Conservation (phyloP, 2,113 vertebrate species). For the Azemiops feae region DNA sequence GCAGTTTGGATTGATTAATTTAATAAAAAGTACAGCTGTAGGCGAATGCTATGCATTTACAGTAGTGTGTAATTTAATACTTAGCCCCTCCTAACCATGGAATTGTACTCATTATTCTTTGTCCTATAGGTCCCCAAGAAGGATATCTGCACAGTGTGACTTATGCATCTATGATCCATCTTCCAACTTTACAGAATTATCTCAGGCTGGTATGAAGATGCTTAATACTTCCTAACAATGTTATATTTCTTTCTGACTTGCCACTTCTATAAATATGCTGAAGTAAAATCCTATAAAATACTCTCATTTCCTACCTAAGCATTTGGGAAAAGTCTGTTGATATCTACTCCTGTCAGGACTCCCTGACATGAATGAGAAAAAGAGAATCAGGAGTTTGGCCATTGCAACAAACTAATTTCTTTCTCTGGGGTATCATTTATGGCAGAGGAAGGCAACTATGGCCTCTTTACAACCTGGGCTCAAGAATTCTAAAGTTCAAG, state of each 20-base stretch:
- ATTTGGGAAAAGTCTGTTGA: not conserved
- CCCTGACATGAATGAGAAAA: not conserved
- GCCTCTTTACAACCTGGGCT: not conserved
- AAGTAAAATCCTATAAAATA: not conserved
- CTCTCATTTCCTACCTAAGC: not conserved
- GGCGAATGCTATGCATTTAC: not conserved
- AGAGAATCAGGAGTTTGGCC: not conserved
- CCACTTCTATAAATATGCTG: not conserved
- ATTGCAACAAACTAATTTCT: not conserved
- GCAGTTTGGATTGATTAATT: not conserved
- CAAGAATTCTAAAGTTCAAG: not conserved
- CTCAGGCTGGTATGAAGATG: slow-evolving; percentile 82
- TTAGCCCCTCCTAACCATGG: not conserved
- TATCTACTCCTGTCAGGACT: not conserved
- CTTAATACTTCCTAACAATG: not conserved
- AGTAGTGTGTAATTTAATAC: not conserved
- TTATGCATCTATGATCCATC: slow-evolving; percentile 86
- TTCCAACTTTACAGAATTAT: slow-evolving; percentile 91
- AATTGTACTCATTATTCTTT: not conserved
- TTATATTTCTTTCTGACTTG: not conserved
- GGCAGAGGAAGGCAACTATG: not conserved
- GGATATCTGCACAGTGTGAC: slow-evolving; percentile 86
- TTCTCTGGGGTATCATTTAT: not conserved
- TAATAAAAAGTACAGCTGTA: not conserved
- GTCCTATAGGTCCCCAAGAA: slow-evolving; percentile 82